Percentiles rank a stretch among this genome's conserved stretches.
Evolutionary conservation across 1,140 invertebrate species (phyloP).

Genomic region (Drosophila triauraria): DNA sequence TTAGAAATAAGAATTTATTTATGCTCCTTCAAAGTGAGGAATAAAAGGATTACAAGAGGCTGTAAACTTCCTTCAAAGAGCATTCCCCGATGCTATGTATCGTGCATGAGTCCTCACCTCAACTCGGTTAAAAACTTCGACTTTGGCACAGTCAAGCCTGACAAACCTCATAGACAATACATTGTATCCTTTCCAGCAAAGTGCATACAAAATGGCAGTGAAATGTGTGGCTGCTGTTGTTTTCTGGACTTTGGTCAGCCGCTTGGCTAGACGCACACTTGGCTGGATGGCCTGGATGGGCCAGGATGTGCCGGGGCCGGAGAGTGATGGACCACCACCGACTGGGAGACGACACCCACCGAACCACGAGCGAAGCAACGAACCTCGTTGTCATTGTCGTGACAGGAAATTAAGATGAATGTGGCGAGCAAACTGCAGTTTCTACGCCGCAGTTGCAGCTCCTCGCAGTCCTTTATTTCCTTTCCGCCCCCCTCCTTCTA

Average conservation of each 20-base stretch:
- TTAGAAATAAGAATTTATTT: background rate
- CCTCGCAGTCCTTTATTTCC: constrained; percentile 23
- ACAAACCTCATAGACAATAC: constrained; percentile 24
- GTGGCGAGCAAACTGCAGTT: constrained; percentile 80
- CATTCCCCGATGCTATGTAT: background rate
- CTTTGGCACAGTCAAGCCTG: background rate
- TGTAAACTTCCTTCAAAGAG: background rate
- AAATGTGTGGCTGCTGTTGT: constrained; percentile 54
- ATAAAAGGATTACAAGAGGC: no score
- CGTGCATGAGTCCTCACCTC: constrained; percentile 1
- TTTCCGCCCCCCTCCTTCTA: constrained; percentile 14
- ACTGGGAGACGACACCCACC: constrained; percentile 19
- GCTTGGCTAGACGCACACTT: constrained; percentile 59
- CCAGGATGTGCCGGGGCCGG: constrained; percentile 27
- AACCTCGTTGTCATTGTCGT: constrained; percentile 81
- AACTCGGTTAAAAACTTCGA: background rate
- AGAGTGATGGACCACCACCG: constrained; percentile 9
- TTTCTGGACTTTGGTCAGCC: constrained; percentile 39
- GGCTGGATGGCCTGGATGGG: constrained; percentile 36
- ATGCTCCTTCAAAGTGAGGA: no score
- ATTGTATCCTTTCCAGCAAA: constrained; percentile 32
- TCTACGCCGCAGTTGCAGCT: constrained; percentile 31
- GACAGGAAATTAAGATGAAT: constrained; percentile 84
- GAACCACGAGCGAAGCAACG: constrained; percentile 36
- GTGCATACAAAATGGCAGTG: constrained; percentile 32